A percentile compares a stretch with the other conserved stretches of the same genome.
Evolutionary conservation across 2,888 invertebrate species (phyloP).

Genomic region (Ectobius pallidus): DNA sequence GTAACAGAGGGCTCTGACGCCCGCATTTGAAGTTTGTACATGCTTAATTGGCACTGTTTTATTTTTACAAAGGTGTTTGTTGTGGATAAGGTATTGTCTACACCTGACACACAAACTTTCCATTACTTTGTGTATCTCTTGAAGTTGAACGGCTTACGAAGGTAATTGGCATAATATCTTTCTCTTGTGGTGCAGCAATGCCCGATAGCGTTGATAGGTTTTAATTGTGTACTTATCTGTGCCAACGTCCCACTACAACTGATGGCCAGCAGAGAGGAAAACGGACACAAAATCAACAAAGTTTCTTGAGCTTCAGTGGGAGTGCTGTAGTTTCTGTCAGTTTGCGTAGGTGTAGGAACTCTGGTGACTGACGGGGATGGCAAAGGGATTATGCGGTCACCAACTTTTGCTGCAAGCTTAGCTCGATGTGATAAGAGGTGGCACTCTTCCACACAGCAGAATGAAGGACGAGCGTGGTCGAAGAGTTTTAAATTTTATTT

Average conservation of each 20-base stretch:
- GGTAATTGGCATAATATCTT: conserved; percentile 7
- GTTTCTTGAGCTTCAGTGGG: conserved; percentile 30
- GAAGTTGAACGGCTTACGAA: conserved; percentile 14
- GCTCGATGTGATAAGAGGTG: conserved; percentile 39
- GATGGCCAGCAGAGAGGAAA: neutral
- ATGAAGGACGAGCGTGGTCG: neutral
- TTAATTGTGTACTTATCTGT: conserved; percentile 40
- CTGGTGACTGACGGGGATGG: neutral
- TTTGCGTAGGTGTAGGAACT: neutral
- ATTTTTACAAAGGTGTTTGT: conserved; percentile 30
- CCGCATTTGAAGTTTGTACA: conserved; percentile 26
- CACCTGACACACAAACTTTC: conserved; percentile 26
- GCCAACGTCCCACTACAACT: conserved; percentile 27
- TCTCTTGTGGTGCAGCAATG: conserved; percentile 8
- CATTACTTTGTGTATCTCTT: conserved; percentile 24
- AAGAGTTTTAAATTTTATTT: conserved; percentile 20
- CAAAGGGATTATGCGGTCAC: conserved; percentile 12
- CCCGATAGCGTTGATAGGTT: conserved; percentile 21
- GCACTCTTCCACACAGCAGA: conserved; percentile 32
- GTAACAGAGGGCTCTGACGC: no score
- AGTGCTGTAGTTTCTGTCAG: conserved; percentile 26
- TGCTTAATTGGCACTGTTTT: conserved; percentile 31
- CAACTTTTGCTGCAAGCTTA: conserved; percentile 37
- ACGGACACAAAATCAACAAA: conserved; percentile 30
- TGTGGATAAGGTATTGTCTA: conserved; percentile 18